Evolutionary conservation across 2,113 vertebrate species (phyloP).

Genomic region (Aleadryas rufinucha): DNA sequence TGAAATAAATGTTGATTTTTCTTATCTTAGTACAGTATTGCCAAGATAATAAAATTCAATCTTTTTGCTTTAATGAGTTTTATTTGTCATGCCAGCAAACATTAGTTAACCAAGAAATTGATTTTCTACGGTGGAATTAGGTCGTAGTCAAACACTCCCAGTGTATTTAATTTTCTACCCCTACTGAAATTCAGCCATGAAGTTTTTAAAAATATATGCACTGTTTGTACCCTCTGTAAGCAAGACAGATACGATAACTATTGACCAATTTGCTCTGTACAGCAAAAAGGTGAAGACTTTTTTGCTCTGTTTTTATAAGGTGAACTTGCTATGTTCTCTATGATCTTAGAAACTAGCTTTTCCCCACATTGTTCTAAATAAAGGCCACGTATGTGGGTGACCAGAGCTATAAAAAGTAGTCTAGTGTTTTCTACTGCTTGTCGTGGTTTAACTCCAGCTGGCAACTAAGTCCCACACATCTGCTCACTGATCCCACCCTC

Average conservation of each 20-base stretch:
- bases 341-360: background rate
- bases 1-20: background rate
- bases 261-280: background rate
- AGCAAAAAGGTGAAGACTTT: background rate
- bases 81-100: background rate
- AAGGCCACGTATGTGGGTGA: background rate
- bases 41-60: constrained; percentile 13
- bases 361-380: background rate
- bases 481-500: background rate
- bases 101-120: constrained; percentile 18
- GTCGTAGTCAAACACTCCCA: background rate
- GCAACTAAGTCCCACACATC: background rate
- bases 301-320: background rate
- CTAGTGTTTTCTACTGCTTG: background rate
- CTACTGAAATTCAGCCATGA: background rate
- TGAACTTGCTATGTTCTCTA: background rate
- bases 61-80: constrained; percentile 1
- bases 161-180: background rate
- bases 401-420: background rate
- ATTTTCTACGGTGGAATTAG: constrained; percentile 32
- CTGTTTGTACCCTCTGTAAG: background rate
- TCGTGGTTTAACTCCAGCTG: background rate
- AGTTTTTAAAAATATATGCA: background rate
- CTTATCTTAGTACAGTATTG: background rate
- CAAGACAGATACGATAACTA: background rate